Evolutionary conservation across 2,797 vertebrate species (phyloP).

Genomic region (Spheniscus humboldti): DNA sequence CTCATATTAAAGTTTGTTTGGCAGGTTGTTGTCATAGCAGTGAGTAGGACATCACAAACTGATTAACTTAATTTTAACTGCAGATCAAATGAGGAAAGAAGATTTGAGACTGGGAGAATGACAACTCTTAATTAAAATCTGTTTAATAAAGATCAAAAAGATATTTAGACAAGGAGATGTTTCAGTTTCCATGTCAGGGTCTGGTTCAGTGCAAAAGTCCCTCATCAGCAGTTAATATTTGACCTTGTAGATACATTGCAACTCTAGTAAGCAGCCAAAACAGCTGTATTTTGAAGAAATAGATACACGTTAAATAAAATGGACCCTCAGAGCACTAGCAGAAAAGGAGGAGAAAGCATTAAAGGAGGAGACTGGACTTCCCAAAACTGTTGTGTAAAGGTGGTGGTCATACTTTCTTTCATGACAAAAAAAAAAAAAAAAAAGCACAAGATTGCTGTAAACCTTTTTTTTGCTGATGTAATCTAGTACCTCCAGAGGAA

Average conservation of each 20-base stretch:
- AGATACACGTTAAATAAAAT: background rate
- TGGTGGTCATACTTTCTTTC: background rate
- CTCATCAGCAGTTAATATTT: background rate
- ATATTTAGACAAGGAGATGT: background rate
- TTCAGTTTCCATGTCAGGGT: background rate
- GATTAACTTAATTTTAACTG: background rate
- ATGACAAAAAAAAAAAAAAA: background rate
- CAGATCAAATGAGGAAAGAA: background rate
- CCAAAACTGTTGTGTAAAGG: background rate
- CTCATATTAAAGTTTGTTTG: background rate
- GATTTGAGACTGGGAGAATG: background rate
- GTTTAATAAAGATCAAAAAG: background rate
- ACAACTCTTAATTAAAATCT: background rate
- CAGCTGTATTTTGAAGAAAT: background rate
- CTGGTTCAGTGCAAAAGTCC: background rate
- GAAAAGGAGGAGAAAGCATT: background rate
- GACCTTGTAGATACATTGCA: background rate
- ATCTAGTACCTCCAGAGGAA: background rate
- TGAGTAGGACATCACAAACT: background rate
- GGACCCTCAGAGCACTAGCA: background rate
- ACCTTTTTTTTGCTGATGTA: background rate
- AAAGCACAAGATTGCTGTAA: background rate
- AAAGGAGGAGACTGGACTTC: background rate
- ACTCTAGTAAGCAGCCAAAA: background rate
- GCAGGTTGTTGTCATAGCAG: slow-evolving; percentile 23